phyloP scores from a whole-genome alignment of 1,140 invertebrate species.

The Drosophila bocqueti region DNA sequence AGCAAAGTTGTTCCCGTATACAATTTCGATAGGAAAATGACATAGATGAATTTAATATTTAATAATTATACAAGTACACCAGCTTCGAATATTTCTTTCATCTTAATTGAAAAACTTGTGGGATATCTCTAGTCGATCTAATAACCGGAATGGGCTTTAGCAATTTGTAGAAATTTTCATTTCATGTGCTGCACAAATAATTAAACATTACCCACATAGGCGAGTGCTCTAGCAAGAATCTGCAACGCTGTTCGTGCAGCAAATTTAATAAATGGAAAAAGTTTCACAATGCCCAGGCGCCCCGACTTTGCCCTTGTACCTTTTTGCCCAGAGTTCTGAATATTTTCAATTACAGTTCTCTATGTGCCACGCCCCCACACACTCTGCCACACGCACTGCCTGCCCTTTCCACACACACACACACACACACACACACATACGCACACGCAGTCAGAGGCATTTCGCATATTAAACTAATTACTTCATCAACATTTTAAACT shows the following conservation, averaged over 20 bases:
- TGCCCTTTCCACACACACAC: slow-evolving; percentile 3
- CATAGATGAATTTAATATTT: neutral
- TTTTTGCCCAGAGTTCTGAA: slow-evolving; percentile 58
- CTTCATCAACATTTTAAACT: slow-evolving; percentile 79
- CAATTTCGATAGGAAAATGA: neutral
- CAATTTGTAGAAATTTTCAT: slow-evolving; percentile 30
- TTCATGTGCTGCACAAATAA: slow-evolving; percentile 49
- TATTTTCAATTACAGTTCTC: slow-evolving; percentile 78
- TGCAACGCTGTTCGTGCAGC: slow-evolving; percentile 39
- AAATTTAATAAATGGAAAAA: slow-evolving; percentile 80
- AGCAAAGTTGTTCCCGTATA: slow-evolving; percentile 1
- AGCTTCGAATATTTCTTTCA: neutral
- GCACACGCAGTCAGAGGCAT: slow-evolving; percentile 17
- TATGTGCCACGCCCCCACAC: slow-evolving; percentile 45
- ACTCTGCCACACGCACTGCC: slow-evolving; percentile 1
- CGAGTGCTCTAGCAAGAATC: slow-evolving; percentile 5
- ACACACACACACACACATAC: slow-evolving; percentile 19
- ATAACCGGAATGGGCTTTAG: slow-evolving; percentile 19
- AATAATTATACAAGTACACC: neutral
- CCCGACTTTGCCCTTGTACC: slow-evolving; percentile 29
- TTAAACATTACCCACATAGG: slow-evolving; percentile 58
- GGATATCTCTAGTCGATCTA: neutral
- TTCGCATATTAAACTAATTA: slow-evolving; percentile 77
- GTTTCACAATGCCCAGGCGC: slow-evolving; percentile 59
- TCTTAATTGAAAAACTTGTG: slow-evolving; percentile 30